Evolutionary conservation across 1,140 invertebrate genomes (phyloP), one percentile per base, ranked within the genome.

Genomic region (Drosophila pallidifrons): DNA sequence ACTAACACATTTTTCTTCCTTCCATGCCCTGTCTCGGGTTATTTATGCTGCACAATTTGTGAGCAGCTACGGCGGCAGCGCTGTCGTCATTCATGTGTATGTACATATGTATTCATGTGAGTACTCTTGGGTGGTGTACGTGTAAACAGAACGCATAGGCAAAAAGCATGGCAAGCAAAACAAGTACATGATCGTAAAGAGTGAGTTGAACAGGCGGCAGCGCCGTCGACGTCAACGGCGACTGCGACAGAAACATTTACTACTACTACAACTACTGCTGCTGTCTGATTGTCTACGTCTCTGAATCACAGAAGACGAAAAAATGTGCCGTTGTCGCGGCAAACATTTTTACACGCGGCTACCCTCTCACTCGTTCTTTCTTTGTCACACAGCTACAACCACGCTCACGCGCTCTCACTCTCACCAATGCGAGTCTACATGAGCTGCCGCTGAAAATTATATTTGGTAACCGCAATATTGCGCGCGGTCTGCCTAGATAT

Each of bases 161-260:
- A 45, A 85, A 80, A 58, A 79, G 55, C 71, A 60, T 15, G 52
- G 28, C 30, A 82, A 86, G 82, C 79, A 86, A 86, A 86, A 86
- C 83, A 85, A 86, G 83, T 76, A 88, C 43, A 79, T 72, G 80
- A 73, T 75, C 57, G 68, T 63, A 83, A 86, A 87, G 82, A 87
- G 81, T 87, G 51, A 78, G 70, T 65, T 77, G 57, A 61, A 77
- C 51, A 88, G 71, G 66, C 59, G 65, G 70, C 54, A 69, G 64
- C 63, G 64, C 46, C 61, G 47, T 65, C 35, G 49, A n/a, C 15
- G 57, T 28, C 38, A 15, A 46, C 51, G 43, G 30, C 52, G 65
- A 38, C 58, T 16, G 35, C 63, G 52, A 71, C 35, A 73, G 5
- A 25, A 25, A 3, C 20, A 54, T 60, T 61, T 77, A 71, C 63